phyloP scores from a whole-genome alignment of 53 echinoderm and acorn worm genomes.

The Paelopatides confundens region DNA sequence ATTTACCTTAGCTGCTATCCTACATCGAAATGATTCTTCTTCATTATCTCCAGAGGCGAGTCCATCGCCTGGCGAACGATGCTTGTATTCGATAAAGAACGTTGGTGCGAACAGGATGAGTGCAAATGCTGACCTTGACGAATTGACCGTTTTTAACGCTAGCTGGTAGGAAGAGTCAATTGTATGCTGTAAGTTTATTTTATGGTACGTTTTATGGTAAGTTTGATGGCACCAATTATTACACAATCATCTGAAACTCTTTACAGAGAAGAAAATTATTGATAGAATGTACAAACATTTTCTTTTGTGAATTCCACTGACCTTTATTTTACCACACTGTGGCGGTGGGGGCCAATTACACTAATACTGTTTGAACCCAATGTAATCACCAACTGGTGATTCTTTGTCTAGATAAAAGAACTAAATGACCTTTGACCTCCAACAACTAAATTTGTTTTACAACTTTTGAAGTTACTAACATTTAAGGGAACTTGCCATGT shows the following conservation, averaged over 20 bases:
- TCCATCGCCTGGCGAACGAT: constrained; percentile 42
- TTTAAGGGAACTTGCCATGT: too few species aligned
- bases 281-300: neutral
- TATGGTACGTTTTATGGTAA: neutral
- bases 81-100: constrained; percentile 82
- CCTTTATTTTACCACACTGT: too few species aligned
- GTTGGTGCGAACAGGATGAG: constrained; percentile 87
- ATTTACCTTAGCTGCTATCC: constrained; percentile 92
- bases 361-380: too few species aligned
- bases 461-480: too few species aligned
- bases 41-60: constrained; percentile 52
- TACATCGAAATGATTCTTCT: constrained; percentile 84
- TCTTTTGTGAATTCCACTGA: neutral
- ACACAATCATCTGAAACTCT: too few species aligned
- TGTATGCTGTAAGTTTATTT: neutral
- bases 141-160: constrained; percentile 92
- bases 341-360: too few species aligned
- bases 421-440: too few species aligned
- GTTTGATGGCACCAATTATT: too few species aligned
- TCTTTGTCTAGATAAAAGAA: too few species aligned
- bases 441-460: too few species aligned
- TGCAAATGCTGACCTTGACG: constrained; percentile 95
- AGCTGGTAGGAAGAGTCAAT: constrained; percentile 53
- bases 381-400: too few species aligned
- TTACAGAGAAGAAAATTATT: too few species aligned